Evolutionary conservation across 2,888 invertebrate genomes (phyloP).

Genomic region (Chrysodeixis includens): DNA sequence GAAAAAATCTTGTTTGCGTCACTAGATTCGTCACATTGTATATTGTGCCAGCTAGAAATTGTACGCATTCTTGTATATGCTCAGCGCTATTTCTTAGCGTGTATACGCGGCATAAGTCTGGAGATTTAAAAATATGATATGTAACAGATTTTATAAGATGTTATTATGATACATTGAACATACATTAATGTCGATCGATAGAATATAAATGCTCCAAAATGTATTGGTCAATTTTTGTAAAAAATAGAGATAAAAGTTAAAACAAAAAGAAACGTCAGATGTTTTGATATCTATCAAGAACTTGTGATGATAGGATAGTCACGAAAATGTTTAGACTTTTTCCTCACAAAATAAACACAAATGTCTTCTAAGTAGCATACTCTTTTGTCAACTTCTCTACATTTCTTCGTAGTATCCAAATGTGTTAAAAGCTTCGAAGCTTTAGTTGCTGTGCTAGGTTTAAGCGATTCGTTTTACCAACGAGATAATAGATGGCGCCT

Average conservation of each 20-base stretch:
- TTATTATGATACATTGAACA: too few species aligned
- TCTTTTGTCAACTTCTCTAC: not conserved
- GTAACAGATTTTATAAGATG: too few species aligned
- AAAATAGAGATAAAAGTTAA: too few species aligned
- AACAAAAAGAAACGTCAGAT: not conserved
- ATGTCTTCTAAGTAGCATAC: not conserved
- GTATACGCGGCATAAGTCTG: too few species aligned
- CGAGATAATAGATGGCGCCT: not conserved
- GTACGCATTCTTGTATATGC: too few species aligned
- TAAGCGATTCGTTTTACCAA: not conserved
- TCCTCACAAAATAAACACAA: not conserved
- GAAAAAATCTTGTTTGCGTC: too few species aligned
- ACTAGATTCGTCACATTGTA: too few species aligned
- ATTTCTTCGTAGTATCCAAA: not conserved
- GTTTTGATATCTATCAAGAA: not conserved
- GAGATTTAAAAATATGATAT: too few species aligned
- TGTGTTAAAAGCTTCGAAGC: not conserved
- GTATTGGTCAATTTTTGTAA: not conserved
- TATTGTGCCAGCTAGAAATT: too few species aligned
- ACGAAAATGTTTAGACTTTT: not conserved
- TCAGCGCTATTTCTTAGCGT: too few species aligned
- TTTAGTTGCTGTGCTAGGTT: not conserved
- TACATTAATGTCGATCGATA: not conserved
- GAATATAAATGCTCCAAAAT: not conserved
- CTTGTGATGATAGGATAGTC: not conserved